Evolutionary conservation across 2,113 vertebrate species (phyloP).

Genomic region (Lipophrys pholis): DNA sequence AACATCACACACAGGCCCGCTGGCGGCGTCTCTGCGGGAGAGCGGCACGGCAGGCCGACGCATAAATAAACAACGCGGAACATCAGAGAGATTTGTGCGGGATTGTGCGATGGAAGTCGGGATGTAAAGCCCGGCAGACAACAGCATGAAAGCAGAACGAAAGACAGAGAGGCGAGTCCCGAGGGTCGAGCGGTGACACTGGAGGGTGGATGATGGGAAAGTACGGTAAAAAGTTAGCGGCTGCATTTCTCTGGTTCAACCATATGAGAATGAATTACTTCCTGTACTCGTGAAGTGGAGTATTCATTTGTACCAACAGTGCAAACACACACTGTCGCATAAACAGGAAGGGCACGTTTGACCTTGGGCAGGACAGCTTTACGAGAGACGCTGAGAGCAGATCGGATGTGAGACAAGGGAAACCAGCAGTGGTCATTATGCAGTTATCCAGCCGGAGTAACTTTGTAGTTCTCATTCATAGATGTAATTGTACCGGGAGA

Average conservation of each 20-base stretch:
- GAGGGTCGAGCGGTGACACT: background rate
- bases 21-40: constrained; percentile 39
- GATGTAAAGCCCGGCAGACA: constrained; percentile 11
- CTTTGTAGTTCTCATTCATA: constrained; percentile 43
- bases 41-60: constrained; percentile 41
- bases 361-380: constrained; percentile 40
- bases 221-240: background rate
- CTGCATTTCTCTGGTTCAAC: too few species aligned
- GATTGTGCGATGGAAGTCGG: constrained; percentile 33
- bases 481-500: constrained; percentile 10
- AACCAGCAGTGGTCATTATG: constrained; percentile 37
- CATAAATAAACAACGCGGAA: constrained; percentile 59
- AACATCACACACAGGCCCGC: constrained; percentile 40
- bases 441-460: constrained; percentile 61
- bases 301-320: background rate
- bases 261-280: background rate
- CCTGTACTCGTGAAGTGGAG: too few species aligned
- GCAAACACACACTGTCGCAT: constrained; percentile 14
- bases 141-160: background rate
- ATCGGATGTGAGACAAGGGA: constrained; percentile 67
- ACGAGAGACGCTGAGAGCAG: constrained; percentile 27
- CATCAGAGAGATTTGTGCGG: constrained; percentile 60
- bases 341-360: constrained; percentile 72
- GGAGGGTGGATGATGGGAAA: background rate
- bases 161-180: background rate